These are phyloP conservation scores for Thalassoma bifasciatum DNA, from an alignment of 2,113 vertebrate species.

Conservation along the genomic window DNA sequence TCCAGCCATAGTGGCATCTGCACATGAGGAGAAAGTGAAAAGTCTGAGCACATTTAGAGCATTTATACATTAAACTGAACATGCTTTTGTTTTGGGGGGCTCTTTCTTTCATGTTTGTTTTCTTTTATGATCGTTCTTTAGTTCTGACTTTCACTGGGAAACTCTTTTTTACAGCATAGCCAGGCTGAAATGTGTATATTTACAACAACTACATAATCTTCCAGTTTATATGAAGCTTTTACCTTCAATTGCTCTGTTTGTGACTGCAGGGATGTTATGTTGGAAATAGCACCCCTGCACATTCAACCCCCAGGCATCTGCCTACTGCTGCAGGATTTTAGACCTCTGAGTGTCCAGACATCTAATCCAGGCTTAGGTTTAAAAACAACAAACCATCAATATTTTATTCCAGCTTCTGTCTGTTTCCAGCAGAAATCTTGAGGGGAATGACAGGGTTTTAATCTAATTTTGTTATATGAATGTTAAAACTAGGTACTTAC, in stretches of 20 bases:
- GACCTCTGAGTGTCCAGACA: background rate
- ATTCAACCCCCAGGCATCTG: background rate
- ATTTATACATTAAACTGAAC: background rate
- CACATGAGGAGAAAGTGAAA: background rate
- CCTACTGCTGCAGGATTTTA: conserved; percentile 8
- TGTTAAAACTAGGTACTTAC: background rate
- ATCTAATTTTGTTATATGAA: background rate
- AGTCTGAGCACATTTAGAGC: background rate
- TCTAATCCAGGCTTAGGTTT: background rate
- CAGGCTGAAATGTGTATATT: background rate
- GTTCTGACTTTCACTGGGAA: background rate
- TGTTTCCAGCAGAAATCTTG: too few relatives aligned
- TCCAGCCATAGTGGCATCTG: conserved; percentile 88
- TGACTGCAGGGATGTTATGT: background rate
- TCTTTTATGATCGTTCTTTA: background rate
- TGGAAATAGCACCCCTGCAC: background rate
- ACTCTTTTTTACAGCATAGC: background rate
- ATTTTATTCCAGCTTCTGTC: background rate
- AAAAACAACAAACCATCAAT: conserved; percentile 20
- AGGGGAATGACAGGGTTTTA: background rate
- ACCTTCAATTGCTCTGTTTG: background rate
- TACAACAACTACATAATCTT: background rate
- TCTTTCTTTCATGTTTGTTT: too few relatives aligned
- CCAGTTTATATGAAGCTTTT: background rate
- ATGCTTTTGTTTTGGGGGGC: too few relatives aligned